Conservation (phyloP, 53 echinoderm and acorn worm species). For the Echinarachnius parma region DNA sequence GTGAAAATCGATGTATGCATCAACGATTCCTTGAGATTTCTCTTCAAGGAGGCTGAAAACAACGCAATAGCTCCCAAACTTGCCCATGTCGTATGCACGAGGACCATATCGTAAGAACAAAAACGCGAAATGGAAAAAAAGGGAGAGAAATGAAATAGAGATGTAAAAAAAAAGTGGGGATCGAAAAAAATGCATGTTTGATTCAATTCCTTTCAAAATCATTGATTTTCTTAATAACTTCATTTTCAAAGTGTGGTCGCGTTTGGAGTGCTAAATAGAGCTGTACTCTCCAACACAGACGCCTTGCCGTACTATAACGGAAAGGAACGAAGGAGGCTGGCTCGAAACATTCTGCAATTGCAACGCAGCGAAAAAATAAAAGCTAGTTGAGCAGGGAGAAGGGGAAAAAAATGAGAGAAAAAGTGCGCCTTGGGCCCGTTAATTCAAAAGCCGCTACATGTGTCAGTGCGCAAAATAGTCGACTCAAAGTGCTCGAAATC, state of each 20-base stretch:
- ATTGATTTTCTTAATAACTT: slow-evolving; percentile 50
- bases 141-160: no score
- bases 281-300: slow-evolving; percentile 5
- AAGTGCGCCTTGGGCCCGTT: slow-evolving; percentile 30
- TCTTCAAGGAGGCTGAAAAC: slow-evolving; percentile 46
- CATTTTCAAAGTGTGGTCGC: slow-evolving; percentile 38
- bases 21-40: slow-evolving; percentile 46
- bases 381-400: slow-evolving; percentile 17
- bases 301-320: neutral
- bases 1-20: slow-evolving; percentile 38
- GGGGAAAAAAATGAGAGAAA: neutral
- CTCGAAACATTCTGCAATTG: slow-evolving; percentile 8
- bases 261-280: slow-evolving; percentile 40
- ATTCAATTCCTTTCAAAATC: slow-evolving; percentile 36
- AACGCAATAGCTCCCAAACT: slow-evolving; percentile 18
- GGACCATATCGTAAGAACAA: no score
- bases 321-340: neutral
- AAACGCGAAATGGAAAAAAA: no score
- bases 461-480: slow-evolving; percentile 51
- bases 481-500: slow-evolving; percentile 48
- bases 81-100: no score
- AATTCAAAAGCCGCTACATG: slow-evolving; percentile 54
- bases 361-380: neutral
- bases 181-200: slow-evolving; percentile 32
- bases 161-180: no score